Conservation (phyloP, 2,888 invertebrate species). For the Altica lythri region DNA sequence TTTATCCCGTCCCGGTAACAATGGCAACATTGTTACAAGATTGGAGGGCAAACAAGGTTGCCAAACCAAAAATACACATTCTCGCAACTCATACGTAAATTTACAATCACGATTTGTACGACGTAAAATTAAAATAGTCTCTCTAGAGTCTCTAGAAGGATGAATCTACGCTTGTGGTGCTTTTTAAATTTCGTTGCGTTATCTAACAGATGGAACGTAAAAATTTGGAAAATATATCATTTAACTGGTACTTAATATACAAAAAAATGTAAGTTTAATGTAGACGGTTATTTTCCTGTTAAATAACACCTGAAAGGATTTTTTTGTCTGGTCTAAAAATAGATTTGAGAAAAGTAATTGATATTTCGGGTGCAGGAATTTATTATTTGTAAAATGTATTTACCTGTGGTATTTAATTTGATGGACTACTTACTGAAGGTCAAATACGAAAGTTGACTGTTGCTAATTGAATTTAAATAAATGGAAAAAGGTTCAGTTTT, state of each 20-base stretch:
- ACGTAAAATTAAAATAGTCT: conserved; percentile 16
- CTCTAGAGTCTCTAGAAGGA: conserved; percentile 39
- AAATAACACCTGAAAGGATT: conserved; percentile 23
- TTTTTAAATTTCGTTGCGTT: conserved; percentile 26
- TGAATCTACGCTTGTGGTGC: conserved; percentile 44
- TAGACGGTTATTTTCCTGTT: no score
- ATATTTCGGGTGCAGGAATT: not conserved
- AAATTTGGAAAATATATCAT: conserved; percentile 37
- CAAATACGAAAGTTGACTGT: conserved; percentile 47
- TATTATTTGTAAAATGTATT: conserved; percentile 1
- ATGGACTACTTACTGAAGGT: conserved; percentile 44
- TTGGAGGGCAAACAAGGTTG: conserved; percentile 50
- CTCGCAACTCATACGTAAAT: conserved; percentile 33
- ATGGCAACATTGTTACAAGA: conserved; percentile 40
- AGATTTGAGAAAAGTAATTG: conserved; percentile 10
- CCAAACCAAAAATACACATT: conserved; percentile 38
- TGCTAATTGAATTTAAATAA: conserved; percentile 32
- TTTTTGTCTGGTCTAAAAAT: conserved; percentile 16
- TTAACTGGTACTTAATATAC: conserved; percentile 45
- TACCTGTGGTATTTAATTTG: conserved; percentile 34
- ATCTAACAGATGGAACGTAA: conserved; percentile 20
- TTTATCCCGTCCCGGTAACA: conserved; percentile 30
- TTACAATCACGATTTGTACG: conserved; percentile 33
- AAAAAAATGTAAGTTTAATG: conserved; percentile 38
- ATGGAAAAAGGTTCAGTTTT: no score